phyloP scores from a whole-genome alignment of 2,888 invertebrate species.

The Caenorhabditis imperialis region DNA sequence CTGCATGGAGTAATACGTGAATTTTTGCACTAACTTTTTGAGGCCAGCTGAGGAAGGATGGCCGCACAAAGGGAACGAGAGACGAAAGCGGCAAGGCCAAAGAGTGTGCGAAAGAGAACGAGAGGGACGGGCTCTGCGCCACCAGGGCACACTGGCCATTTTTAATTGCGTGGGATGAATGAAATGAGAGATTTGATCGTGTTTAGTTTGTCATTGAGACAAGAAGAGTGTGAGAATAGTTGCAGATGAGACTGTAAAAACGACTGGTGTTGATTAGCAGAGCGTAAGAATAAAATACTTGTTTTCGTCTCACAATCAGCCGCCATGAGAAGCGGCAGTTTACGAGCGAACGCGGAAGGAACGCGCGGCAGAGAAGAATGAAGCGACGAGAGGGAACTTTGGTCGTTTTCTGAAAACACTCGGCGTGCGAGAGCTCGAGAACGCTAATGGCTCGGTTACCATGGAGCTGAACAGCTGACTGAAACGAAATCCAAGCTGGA shows the following conservation, averaged over 20 bases:
- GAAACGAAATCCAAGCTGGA: no score
- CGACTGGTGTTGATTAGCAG: slow-evolving; percentile 24
- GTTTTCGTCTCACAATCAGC: slow-evolving; percentile 22
- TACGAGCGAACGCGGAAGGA: slow-evolving; percentile 26
- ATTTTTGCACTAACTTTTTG: slow-evolving; percentile 54
- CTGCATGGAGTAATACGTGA: slow-evolving; percentile 34
- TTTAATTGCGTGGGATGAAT: slow-evolving; percentile 3
- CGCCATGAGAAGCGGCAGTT: slow-evolving; percentile 21
- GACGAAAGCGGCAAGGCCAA: slow-evolving; percentile 4
- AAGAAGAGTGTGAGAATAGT: background rate
- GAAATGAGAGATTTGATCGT: background rate
- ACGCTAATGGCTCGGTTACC: no score
- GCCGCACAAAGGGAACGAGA: slow-evolving; percentile 42
- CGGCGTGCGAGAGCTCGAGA: no score
- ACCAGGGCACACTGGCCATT: no score
- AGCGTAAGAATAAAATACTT: slow-evolving; percentile 17
- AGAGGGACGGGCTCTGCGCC: background rate
- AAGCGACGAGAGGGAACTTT: no score
- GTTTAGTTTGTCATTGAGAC: background rate
- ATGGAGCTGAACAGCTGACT: no score
- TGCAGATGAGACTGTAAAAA: slow-evolving; percentile 18
- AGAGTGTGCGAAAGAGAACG: slow-evolving; percentile 9
- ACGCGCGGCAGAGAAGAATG: background rate
- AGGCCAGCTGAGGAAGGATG: slow-evolving; percentile 42
- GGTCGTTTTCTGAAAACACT: no score